Evolutionary conservation across 2,113 vertebrate genomes (phyloP).

Genomic region (Terrapene triunguis): DNA sequence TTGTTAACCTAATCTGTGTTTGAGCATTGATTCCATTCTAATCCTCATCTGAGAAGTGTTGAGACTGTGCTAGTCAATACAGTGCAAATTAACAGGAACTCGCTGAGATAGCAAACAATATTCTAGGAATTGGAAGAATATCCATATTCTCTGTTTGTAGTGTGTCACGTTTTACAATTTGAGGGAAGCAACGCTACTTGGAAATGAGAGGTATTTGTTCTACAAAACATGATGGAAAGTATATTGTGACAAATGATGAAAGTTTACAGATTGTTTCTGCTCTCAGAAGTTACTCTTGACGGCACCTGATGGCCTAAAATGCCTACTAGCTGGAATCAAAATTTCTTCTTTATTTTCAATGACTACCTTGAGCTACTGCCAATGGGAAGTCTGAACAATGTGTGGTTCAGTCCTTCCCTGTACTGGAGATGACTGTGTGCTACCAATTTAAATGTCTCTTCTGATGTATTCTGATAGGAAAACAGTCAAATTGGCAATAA

Average conservation of each 20-base stretch:
- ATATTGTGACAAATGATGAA: background rate
- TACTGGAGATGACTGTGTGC: background rate
- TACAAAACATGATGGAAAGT: background rate
- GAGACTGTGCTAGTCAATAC: background rate
- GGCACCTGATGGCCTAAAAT: background rate
- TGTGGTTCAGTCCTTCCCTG: background rate
- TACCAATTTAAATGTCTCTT: background rate
- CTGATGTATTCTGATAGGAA: background rate
- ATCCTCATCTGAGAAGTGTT: background rate
- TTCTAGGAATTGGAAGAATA: background rate
- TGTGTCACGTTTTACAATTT: background rate
- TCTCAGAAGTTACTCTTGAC: background rate
- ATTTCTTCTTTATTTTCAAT: background rate
- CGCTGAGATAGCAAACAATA: background rate
- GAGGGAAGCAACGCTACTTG: background rate
- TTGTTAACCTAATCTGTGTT: background rate
- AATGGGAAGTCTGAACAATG: background rate
- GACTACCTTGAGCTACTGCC: background rate
- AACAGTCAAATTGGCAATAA: background rate
- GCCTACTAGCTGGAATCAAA: rapidly evolving
- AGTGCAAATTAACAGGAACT: background rate
- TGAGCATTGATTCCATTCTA: background rate
- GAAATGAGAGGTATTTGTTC: background rate
- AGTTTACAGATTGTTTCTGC: background rate
- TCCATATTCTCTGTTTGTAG: background rate